Evolutionary conservation across 2,113 vertebrate genomes (phyloP).

Genomic region (Hippocampus guttulatus): DNA sequence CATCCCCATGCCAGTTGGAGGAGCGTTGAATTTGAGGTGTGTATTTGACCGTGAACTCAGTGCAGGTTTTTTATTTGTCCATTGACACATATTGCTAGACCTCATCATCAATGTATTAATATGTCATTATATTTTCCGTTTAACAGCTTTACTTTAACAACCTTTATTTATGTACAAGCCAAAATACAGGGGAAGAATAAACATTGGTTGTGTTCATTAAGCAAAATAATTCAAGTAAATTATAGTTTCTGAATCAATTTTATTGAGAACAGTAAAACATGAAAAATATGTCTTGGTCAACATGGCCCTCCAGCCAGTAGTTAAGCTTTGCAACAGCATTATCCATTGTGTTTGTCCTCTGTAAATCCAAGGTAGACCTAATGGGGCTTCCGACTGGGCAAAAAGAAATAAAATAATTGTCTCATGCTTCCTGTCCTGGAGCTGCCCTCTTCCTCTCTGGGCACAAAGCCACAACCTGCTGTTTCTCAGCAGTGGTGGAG

Average conservation of each 20-base stretch:
- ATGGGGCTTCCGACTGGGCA: conserved; percentile 53
- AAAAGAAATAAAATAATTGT: conserved; percentile 39
- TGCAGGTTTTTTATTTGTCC: too few species aligned
- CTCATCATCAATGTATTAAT: too few species aligned
- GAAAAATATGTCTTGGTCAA: not conserved
- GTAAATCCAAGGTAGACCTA: conserved; percentile 47
- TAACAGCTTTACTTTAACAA: too few species aligned
- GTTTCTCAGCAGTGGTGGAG: conserved; percentile 38
- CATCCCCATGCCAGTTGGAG: too few species aligned
- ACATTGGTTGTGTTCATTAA: too few species aligned
- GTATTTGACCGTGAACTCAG: too few species aligned
- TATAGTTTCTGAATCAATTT: not conserved
- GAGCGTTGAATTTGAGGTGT: not conserved
- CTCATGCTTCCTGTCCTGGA: conserved; percentile 58
- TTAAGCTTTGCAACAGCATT: conserved; percentile 28
- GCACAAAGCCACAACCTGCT: conserved; percentile 42
- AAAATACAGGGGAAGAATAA: too few species aligned
- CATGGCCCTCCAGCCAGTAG: not conserved
- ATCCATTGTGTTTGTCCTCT: conserved; percentile 49
- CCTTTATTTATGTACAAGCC: too few species aligned
- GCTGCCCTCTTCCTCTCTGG: conserved; percentile 58
- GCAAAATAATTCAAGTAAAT: not conserved
- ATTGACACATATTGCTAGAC: too few species aligned
- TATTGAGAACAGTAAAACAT: not conserved
- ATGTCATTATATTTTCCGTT: too few species aligned